phyloP scores from a whole-genome alignment of 2,797 vertebrate genomes.

The Argyrosomus regius region DNA sequence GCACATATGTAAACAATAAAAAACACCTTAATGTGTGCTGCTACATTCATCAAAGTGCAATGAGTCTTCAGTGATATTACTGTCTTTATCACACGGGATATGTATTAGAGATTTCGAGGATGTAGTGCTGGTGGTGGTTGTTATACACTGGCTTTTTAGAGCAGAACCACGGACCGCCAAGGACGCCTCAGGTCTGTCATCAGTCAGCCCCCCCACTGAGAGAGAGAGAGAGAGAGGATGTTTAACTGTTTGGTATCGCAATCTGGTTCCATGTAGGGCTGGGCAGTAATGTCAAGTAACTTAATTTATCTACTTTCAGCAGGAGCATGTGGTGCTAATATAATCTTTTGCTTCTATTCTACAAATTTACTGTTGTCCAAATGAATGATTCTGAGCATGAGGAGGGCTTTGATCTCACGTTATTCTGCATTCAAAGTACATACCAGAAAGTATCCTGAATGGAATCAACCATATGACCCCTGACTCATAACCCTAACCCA shows the following conservation, averaged over 20 bases:
- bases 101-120: slow-evolving; percentile 20
- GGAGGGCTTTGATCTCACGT: neutral
- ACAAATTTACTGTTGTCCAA: neutral
- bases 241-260: slow-evolving; percentile 42
- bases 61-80: slow-evolving; percentile 15
- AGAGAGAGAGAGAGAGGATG: slow-evolving; percentile 27
- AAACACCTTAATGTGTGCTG: slow-evolving; percentile 86
- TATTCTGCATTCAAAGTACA: neutral
- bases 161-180: slow-evolving; percentile 72
- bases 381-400: neutral
- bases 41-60: slow-evolving; percentile 57
- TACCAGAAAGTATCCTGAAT: neutral
- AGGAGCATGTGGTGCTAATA: neutral
- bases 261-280: slow-evolving; percentile 7
- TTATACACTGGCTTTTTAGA: slow-evolving; percentile 34
- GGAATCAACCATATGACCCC: neutral
- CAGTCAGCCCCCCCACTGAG: slow-evolving; percentile 63
- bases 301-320: slow-evolving; percentile 1
- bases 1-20: slow-evolving; percentile 90
- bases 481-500: no score
- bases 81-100: neutral
- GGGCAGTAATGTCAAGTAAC: neutral
- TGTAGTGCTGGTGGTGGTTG: slow-evolving; percentile 12
- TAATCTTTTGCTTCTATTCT: slow-evolving; percentile 6
- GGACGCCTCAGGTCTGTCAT: slow-evolving; percentile 59